phyloP scores from a whole-genome alignment of 2,797 vertebrate species.

The Hyperoplus immaculatus region DNA sequence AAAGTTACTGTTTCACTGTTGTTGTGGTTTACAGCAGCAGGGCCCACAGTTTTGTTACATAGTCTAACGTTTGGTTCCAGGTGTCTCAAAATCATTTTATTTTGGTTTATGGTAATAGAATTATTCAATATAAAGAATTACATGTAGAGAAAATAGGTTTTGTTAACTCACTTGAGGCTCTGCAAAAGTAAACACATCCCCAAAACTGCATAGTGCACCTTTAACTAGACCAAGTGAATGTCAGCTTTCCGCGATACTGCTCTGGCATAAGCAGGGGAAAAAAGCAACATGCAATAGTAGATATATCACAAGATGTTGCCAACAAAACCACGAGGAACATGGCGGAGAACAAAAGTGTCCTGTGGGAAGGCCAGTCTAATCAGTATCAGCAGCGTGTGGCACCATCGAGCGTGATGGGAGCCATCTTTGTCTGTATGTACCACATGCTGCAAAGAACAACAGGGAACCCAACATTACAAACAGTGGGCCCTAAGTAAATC shows the following conservation, averaged over 20 bases:
- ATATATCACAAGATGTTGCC: conserved; percentile 39
- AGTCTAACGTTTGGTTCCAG: no score
- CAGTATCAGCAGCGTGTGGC: conserved; percentile 30
- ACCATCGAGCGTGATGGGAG: conserved; percentile 24
- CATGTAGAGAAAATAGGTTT: no score
- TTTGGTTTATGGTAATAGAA: no score
- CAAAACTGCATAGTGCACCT: not conserved
- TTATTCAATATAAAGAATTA: no score
- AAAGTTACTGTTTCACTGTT: no score
- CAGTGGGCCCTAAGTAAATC: conserved; percentile 29
- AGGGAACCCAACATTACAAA: conserved; percentile 44
- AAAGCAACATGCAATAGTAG: not conserved
- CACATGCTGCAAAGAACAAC: conserved; percentile 31
- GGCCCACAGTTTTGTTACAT: no score
- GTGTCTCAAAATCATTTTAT: no score
- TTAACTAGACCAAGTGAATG: conserved; percentile 2
- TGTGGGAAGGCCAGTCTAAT: conserved; percentile 31
- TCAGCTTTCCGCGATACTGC: not conserved
- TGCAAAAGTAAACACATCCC: no score
- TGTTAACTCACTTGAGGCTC: no score
- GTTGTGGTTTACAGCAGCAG: no score
- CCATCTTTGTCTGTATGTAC: conserved; percentile 30
- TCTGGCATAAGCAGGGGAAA: not conserved
- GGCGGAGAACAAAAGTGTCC: conserved; percentile 36
- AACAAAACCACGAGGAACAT: conserved; percentile 25